A percentile compares a stretch with the other conserved stretches of the same genome.
phyloP scores from a whole-genome alignment of 2,113 vertebrate species.

The Circaetus gallicus region DNA sequence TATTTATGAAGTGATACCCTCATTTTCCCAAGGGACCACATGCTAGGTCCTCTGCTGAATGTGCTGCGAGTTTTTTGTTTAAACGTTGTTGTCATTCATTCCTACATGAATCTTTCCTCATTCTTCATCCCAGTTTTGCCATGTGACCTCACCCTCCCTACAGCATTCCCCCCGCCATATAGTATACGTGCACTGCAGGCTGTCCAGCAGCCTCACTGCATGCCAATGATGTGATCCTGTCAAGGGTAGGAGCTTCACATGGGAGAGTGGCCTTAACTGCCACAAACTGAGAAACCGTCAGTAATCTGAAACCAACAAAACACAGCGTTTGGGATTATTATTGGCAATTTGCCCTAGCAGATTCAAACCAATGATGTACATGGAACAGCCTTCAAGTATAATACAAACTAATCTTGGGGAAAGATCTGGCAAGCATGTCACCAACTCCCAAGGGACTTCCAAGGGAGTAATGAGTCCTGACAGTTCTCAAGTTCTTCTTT shows the following conservation, averaged over 20 bases:
- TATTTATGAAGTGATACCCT: neutral
- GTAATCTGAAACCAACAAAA: neutral
- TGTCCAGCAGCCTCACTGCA: neutral
- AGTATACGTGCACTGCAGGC: neutral
- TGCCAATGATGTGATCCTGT: neutral
- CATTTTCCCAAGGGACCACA: neutral
- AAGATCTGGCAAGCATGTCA: neutral
- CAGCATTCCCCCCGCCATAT: neutral
- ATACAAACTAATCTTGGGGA: neutral
- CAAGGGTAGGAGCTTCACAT: neutral
- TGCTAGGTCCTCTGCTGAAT: neutral
- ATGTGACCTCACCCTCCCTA: neutral
- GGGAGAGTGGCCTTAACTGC: neutral
- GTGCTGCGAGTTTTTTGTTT: neutral
- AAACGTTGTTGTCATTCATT: neutral
- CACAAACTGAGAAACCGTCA: neutral
- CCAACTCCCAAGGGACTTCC: neutral
- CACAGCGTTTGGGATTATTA: neutral
- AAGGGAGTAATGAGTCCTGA: neutral
- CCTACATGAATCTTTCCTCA: neutral
- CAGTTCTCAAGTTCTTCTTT: neutral
- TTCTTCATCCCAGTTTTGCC: neutral
- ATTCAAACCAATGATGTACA: neutral
- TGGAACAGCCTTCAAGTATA: neutral
- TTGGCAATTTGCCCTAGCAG: accelerated